Base-by-base conservation (phyloP, 2,888 invertebrate species). In the Adelognathus sp. region DNA sequence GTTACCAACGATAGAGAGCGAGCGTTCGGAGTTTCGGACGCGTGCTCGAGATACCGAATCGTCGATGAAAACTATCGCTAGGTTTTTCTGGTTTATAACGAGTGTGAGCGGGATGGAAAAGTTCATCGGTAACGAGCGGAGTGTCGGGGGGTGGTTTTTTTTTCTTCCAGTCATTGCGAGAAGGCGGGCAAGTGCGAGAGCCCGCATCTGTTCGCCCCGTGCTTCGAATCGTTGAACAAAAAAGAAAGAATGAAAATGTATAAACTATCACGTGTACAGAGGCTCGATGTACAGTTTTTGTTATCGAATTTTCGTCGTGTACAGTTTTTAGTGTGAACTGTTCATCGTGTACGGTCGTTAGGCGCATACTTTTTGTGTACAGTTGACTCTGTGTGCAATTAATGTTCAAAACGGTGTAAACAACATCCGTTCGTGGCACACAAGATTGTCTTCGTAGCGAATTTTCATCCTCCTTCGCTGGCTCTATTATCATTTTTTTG, bases 11-110 rank as follows among this genome's bases (percentile, higher is more conserved):
- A n/a, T 36, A 27, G 67, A 66, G n/a, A n/a, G n/a, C n/a, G n/a
- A n/a, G 71, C 77, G 24, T 16, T 78, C 76, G 66, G 83, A 70
- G 83, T 82, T 73, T 82, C 50, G 80, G 81, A 86, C 84, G 84
- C 87, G 87, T 83, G 81, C 79, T 70, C 50, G 70, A 71, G 78
- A 71, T 75, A 79, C 75, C 39, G 70, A 79, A 71, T 70, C 44
- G 52, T 41, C 58, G 70, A 31, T 21, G 29, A 39, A 21, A 52
- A n/a, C 31, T 29, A 16, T 11, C 56, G 66, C 14, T 21, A 46
- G 9, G 16, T 7, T 21, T 44, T 39, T 67, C 52, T 29, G 54
- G 67, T n/a, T n/a, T n/a, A 18, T 74, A 78, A 78, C 74, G 78
- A 75, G 75, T 70, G 70, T 33, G 52, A 61, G 75, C 52, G 18